Evolutionary conservation across 2,888 invertebrate genomes (phyloP).

Genomic region (Drosophila eohydei): DNA sequence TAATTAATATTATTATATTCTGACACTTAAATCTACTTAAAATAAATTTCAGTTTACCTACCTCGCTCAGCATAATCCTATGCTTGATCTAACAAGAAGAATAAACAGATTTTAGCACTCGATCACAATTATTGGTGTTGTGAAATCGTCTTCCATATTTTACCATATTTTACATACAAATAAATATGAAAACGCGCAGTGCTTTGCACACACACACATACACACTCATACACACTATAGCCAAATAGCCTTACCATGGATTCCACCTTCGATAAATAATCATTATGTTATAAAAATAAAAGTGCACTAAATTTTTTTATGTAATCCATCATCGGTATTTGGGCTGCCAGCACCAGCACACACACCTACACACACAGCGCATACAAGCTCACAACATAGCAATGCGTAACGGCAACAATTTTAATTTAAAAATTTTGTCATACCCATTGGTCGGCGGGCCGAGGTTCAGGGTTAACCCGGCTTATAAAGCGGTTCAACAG

Average conservation of each 20-base stretch:
- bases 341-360: conserved; percentile 19
- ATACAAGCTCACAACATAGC: background rate
- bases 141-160: background rate
- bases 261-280: conserved; percentile 57
- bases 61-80: too few species aligned
- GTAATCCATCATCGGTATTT: conserved; percentile 73
- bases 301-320: conserved; percentile 76
- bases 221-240: conserved; percentile 9
- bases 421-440: conserved; percentile 77
- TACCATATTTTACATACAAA: conserved; percentile 18
- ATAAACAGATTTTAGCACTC: background rate
- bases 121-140: background rate
- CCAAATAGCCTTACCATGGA: conserved; percentile 24
- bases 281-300: conserved; percentile 70
- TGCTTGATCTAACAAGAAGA: background rate
- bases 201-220: background rate
- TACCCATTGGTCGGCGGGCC: conserved; percentile 58
- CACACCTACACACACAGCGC: conserved; percentile 11
- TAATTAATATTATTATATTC: background rate
- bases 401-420: conserved; percentile 48
- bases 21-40: background rate
- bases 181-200: conserved; percentile 8
- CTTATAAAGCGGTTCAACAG: conserved; percentile 67
- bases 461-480: conserved; percentile 51
- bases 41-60: too few species aligned